Percentiles rank a stretch among this genome's conserved stretches.
Evolutionary conservation across 2,888 invertebrate species (phyloP).

Genomic region (Tinea trinotella): DNA sequence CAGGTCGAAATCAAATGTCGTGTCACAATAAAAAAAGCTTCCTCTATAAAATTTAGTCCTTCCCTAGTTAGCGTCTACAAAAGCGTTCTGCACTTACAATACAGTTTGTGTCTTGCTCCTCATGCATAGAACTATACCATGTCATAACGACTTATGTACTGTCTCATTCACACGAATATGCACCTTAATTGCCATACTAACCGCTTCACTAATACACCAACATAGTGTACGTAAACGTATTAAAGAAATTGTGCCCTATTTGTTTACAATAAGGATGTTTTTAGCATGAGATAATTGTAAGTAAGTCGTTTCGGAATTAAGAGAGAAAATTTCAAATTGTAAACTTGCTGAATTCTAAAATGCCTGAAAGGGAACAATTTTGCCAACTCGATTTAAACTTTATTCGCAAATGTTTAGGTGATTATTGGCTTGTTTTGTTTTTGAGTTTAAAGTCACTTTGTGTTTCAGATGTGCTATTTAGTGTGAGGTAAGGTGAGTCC

Average conservation of each 20-base stretch:
- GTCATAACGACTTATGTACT: slow-evolving; percentile 30
- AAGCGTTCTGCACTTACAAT: slow-evolving; percentile 62
- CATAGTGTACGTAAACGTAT: not conserved
- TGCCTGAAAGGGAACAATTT: not conserved
- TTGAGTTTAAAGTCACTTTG: not conserved
- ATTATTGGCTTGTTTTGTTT: not conserved
- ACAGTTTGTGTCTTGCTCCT: slow-evolving; percentile 54
- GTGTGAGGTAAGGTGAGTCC: slow-evolving; percentile 61
- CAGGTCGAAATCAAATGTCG: no score
- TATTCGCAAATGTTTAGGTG: not conserved
- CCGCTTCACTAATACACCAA: not conserved
- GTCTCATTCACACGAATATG: slow-evolving; percentile 32
- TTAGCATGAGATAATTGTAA: not conserved
- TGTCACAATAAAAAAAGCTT: slow-evolving; percentile 29
- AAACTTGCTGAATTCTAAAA: slow-evolving; percentile 7
- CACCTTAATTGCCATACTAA: slow-evolving; percentile 31
- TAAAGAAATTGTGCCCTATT: not conserved
- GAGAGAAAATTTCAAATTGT: not conserved
- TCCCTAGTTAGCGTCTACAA: slow-evolving; percentile 51
- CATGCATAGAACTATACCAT: slow-evolving; percentile 51
- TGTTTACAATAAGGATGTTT: not conserved
- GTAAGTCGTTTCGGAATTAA: not conserved
- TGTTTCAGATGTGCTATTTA: slow-evolving; percentile 28
- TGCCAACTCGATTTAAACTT: not conserved
- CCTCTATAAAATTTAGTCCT: slow-evolving; percentile 33